Percentiles rank a stretch among this genome's conserved stretches.
Evolutionary conservation across 2,888 invertebrate genomes (phyloP).

Genomic region (Epinotia nisella): DNA sequence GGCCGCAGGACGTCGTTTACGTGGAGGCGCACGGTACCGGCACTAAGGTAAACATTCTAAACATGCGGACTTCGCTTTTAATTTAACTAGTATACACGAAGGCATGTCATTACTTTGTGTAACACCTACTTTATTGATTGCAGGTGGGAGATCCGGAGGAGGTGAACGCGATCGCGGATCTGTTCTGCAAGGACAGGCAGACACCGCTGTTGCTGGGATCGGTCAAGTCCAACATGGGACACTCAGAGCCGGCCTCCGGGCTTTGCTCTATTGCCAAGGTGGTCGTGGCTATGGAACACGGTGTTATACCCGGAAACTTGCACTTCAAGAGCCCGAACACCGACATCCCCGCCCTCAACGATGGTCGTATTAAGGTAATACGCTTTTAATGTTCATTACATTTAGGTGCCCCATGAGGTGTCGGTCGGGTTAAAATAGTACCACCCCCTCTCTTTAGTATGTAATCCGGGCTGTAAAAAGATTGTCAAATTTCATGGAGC

Average conservation of each 20-base stretch:
- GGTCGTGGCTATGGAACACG: constrained; percentile 96
- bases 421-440: too few species aligned
- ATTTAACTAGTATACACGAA: background rate
- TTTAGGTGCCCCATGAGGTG: too few species aligned
- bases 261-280: constrained; percentile 96
- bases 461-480: too few species aligned
- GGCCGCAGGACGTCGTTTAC: constrained; percentile 93
- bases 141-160: constrained; percentile 98
- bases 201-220: constrained; percentile 96
- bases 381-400: background rate
- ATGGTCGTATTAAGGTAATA: constrained; percentile 92
- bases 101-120: background rate
- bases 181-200: constrained; percentile 93
- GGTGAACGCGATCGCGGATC: constrained; percentile 96
- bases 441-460: too few species aligned
- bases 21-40: constrained; percentile 99
- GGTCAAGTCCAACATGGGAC: constrained; percentile 99
- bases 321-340: constrained; percentile 95
- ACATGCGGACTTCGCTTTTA: background rate
- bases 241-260: constrained; percentile 97
- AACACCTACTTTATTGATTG: constrained; percentile 10
- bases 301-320: constrained; percentile 95
- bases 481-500: background rate
- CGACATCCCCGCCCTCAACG: constrained; percentile 95
- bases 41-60: constrained; percentile 88